phyloP scores from a whole-genome alignment of 2,888 invertebrate genomes.

The Fissipunctia ypsillon region DNA sequence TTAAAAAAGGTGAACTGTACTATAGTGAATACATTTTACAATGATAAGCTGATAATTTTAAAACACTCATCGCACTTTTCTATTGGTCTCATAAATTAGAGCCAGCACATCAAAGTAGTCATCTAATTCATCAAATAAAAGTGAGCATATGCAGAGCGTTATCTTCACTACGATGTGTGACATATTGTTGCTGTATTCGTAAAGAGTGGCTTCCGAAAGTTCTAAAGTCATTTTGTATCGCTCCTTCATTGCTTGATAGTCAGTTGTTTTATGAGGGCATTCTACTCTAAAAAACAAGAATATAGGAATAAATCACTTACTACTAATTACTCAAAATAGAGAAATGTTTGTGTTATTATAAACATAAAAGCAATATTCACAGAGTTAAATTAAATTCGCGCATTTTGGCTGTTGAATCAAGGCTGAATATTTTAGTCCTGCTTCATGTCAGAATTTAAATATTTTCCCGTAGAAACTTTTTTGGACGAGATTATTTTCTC shows the following conservation, averaged over 20 bases:
- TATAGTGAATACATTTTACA: not conserved
- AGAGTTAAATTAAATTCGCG: constrained; percentile 7
- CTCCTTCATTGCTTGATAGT: not conserved
- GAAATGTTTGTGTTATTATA: not conserved
- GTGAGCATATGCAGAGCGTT: constrained; percentile 40
- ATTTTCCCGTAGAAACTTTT: not conserved
- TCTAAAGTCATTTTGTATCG: not conserved
- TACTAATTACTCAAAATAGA: not conserved
- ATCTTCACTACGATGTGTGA: constrained; percentile 51
- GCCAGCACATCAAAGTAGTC: constrained; percentile 57
- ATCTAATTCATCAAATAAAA: constrained; percentile 48
- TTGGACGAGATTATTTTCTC: not conserved
- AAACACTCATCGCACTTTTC: constrained; percentile 8
- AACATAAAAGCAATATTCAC: constrained; percentile 4
- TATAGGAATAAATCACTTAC: not conserved
- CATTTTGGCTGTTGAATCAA: constrained; percentile 22
- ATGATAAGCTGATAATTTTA: not conserved
- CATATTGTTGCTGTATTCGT: constrained; percentile 23
- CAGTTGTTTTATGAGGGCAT: constrained; percentile 7
- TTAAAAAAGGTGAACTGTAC: not conserved
- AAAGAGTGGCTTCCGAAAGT: constrained; percentile 3
- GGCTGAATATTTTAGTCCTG: constrained; percentile 14
- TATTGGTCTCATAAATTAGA: constrained; percentile 53
- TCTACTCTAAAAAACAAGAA: not conserved
- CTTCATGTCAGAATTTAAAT: constrained; percentile 1